Evolutionary conservation across 30 jellyfish, hydroid and myxozoan genomes (phyloP), one percentile per base, ranked within the genome.

Genomic region (Aurelia aurita): DNA sequence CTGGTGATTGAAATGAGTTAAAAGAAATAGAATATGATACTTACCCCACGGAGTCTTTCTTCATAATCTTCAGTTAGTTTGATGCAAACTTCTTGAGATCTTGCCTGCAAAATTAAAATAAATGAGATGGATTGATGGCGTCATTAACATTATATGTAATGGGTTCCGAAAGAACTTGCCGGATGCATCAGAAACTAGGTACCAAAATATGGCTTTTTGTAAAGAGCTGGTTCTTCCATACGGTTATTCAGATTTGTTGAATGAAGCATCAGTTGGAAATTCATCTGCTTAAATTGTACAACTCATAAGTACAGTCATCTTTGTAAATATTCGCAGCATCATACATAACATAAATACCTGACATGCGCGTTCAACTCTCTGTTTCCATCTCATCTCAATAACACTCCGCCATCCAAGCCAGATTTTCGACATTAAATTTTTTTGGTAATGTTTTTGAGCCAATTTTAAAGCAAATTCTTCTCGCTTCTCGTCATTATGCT

Each of bases 21-120:
- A 10, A 39, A 39, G 51, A 39, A 39, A 7, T 39, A 39, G 51
- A 39, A 4, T 39, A 39, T 39, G 16, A 39, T 16, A 80, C 98
- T 27, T 43, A 93, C 98, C 61, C 96, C 97, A 47, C 80, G 91
- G 34, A 93, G 45, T 31, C 97, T 72, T 78, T 87, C 96, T 84
- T 93, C 98, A 84, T 93, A 87, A 74, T 93, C 98, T 74, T 93
- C 96, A 13, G 97, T 87, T 45, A 93, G 89, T 72, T 82, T 88
- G 12, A 93, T 27, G 75, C 98, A 93, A 22, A 93, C 87, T 57
- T 93, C 98, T 84, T 93, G 97, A 5, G 98, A 82, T 58, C 93
- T 74, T 51, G 91, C 89, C 98, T 93, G 49, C 34, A 71, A 25
- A 55, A 11, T 49, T 5, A 18, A 27, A 60, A 59, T 23, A 74